Base-by-base conservation (phyloP, 2,113 vertebrate species). In the Catharus bicknelli region DNA sequence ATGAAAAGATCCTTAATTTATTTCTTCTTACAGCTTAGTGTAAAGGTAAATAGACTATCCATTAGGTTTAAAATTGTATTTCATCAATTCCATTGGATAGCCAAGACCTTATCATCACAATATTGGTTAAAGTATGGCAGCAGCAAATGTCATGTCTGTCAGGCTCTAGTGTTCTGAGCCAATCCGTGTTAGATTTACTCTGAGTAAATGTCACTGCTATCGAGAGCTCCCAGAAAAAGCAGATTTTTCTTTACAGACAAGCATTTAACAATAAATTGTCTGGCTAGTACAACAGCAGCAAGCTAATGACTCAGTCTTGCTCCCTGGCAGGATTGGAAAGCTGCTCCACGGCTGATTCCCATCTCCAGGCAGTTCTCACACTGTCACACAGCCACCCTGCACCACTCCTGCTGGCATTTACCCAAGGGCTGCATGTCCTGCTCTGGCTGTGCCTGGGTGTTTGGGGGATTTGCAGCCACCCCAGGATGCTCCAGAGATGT, bases 191-290 rank as follows among this genome's bases (percentile, higher is more conserved):
- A 97, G 78, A 97, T 98, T 97, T 98, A 96, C 96, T 97, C 92
- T 96, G 95, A 97, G 97, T 97, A 98, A 98, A 98, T 98, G 97
- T 97, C 97, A 98, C 77, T 92, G 90, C 94, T 96, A 97, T 88
- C 78, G 96, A 97, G 93, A 96, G 93, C 95, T 95, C 75, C 67
- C 90, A 96, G 94, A 82, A 97, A 97, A 96, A 94, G 94, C 92
- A 95, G 86, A 88, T 93, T 97, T 91, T 97, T 94, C 95, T 95
- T 91, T 75, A 85, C 94, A 97, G 97, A 95, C 96, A 97, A 96
- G 94, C 92, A 88, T 90, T 97, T 96, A 96, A 97, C 94, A 96
- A 97, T 96, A 97, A 96, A 97, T 96, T 96, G 92, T 94, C 97
- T 96, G 93, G 51, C 77, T 82, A 76, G 88, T 91, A 96, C 94